Conservation (phyloP, 2,797 vertebrate species). For the Spea hammondii region DNA sequence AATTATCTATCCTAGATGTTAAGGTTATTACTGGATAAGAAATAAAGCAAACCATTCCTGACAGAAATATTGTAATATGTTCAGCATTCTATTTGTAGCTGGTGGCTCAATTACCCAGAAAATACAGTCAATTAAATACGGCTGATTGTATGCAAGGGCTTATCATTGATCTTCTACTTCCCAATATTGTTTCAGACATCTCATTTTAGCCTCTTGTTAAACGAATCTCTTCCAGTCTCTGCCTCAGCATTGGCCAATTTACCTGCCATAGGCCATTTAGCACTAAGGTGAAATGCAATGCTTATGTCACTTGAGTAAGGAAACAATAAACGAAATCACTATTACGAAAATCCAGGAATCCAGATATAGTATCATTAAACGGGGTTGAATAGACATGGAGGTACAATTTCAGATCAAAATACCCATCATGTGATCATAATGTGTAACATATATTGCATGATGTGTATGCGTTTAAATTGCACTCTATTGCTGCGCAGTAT, state of each 20-base stretch:
- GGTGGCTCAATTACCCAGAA: slow-evolving; percentile 81
- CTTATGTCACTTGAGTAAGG: no score
- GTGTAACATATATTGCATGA: no score
- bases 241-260: slow-evolving; percentile 79
- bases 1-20: no score
- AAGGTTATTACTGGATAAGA: no score
- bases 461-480: no score
- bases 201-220: slow-evolving; percentile 91
- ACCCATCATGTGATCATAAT: no score
- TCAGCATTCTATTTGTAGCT: slow-evolving; percentile 79
- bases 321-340: no score
- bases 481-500: no score
- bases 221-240: slow-evolving; percentile 84
- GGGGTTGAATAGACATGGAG: no score
- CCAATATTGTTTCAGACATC: slow-evolving; percentile 87
- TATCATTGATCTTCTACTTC: slow-evolving; percentile 90
- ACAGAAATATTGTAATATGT: slow-evolving; percentile 77
- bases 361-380: no score
- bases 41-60: slow-evolving; percentile 56
- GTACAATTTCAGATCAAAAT: no score
- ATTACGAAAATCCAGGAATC: no score
- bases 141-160: slow-evolving; percentile 82
- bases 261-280: slow-evolving; percentile 86
- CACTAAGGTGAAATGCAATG: not conserved
- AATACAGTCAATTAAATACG: slow-evolving; percentile 89